Conservation (phyloP, 2,797 vertebrate genomes). For the Cottoperca gobio region DNA sequence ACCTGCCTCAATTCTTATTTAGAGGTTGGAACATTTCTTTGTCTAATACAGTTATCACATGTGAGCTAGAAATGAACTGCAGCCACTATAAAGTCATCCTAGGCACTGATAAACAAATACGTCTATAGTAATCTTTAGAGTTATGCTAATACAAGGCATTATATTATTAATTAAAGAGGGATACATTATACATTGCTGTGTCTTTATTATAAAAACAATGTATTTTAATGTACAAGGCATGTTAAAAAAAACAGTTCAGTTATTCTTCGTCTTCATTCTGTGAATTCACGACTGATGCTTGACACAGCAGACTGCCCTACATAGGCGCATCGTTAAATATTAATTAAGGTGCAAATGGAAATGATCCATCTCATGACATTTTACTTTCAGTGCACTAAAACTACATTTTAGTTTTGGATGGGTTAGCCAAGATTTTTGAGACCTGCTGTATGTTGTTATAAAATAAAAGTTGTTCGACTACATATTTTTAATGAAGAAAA, state of each 20-base stretch:
- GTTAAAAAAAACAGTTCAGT: conserved; percentile 10
- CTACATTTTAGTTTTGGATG: not conserved
- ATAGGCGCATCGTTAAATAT: conserved; percentile 29
- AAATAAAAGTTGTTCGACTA: conserved; percentile 35
- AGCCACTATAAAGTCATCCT: conserved; percentile 34
- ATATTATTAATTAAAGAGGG: conserved; percentile 35
- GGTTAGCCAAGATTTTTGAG: conserved; percentile 14
- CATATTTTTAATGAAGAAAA: conserved; percentile 26
- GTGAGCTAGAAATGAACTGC: conserved; percentile 21
- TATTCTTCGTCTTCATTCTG: not conserved
- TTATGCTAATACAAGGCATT: conserved; percentile 28
- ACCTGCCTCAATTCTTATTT: not conserved
- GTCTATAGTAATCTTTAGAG: not conserved
- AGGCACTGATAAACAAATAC: conserved; percentile 26
- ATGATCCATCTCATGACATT: conserved; percentile 5
- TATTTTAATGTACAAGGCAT: conserved; percentile 10
- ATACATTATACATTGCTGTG: conserved; percentile 35
- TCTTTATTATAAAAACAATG: conserved; percentile 22
- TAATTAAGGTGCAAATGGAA: conserved; percentile 54
- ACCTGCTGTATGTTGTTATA: conserved; percentile 35
- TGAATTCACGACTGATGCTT: conserved; percentile 6
- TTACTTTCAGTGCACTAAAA: conserved; percentile 10
- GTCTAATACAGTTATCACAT: conserved; percentile 12
- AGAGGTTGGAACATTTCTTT: conserved; percentile 1
- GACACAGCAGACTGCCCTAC: conserved; percentile 11